Percentiles rank a stretch among this genome's conserved stretches.
Evolutionary conservation across 2,888 invertebrate species (phyloP).

Genomic region (Drosophila aldrichi): DNA sequence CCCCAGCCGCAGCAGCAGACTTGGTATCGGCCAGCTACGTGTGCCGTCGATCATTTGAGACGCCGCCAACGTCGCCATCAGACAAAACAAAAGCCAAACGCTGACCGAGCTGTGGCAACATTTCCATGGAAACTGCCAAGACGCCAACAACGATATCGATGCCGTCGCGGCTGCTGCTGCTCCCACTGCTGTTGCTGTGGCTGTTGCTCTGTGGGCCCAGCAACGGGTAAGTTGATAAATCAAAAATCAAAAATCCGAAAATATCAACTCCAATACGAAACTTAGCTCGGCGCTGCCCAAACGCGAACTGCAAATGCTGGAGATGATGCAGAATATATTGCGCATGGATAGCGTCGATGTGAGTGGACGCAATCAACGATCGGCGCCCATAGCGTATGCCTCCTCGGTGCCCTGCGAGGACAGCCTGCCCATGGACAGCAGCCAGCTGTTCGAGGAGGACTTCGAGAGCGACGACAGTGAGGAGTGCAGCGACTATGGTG

Average conservation of each 20-base stretch:
- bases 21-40: slow-evolving; percentile 68
- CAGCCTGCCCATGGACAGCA: slow-evolving; percentile 52
- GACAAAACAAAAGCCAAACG: slow-evolving; percentile 70
- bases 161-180: slow-evolving; percentile 29
- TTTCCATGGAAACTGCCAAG: slow-evolving; percentile 72
- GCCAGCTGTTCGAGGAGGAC: slow-evolving; percentile 41
- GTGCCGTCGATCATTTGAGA: slow-evolving; percentile 52
- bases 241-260: background rate
- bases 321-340: slow-evolving; percentile 59
- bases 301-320: slow-evolving; percentile 59
- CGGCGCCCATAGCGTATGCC: slow-evolving; percentile 35
- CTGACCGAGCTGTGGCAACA: slow-evolving; percentile 58
- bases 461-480: slow-evolving; percentile 43
- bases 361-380: slow-evolving; percentile 37
- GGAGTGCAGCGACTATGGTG: slow-evolving; percentile 53
- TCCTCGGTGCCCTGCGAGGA: slow-evolving; percentile 66
- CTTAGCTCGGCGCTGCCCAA: slow-evolving; percentile 53
- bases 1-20: slow-evolving; percentile 9
- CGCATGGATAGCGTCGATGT: slow-evolving; percentile 39
- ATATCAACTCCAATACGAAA: background rate
- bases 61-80: slow-evolving; percentile 20
- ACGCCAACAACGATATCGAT: slow-evolving; percentile 52
- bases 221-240: slow-evolving; percentile 52
- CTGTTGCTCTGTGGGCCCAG: slow-evolving; percentile 29
- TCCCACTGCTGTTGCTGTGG: slow-evolving; percentile 34